These are phyloP conservation scores for Tortrix viridana DNA, from an alignment of 2,888 invertebrate genomes.

Conservation along the genomic window DNA sequence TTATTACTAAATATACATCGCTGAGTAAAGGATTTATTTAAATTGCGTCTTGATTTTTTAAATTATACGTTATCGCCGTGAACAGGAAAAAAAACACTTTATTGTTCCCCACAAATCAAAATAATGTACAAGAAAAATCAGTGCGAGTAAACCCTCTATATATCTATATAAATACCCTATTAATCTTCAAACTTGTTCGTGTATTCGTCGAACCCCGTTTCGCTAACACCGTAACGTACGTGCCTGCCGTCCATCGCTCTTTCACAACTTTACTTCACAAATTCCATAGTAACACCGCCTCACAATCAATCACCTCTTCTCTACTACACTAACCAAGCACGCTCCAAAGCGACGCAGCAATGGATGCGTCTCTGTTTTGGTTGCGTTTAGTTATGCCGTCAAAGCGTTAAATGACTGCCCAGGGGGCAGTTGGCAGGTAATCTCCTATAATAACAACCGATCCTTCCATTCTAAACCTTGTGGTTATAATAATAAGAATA, in stretches of 20 bases:
- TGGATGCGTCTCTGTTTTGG: constrained; percentile 25
- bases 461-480: background rate
- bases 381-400: constrained; percentile 35
- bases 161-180: constrained; percentile 26
- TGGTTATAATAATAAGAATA: background rate
- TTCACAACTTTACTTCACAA: constrained; percentile 42
- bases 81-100: too few relatives aligned
- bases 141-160: background rate
- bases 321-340: constrained; percentile 23
- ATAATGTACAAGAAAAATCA: too few relatives aligned
- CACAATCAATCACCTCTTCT: constrained; percentile 27
- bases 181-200: constrained; percentile 40
- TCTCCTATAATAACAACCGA: background rate
- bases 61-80: too few relatives aligned
- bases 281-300: constrained; percentile 36
- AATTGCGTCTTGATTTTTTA: too few relatives aligned
- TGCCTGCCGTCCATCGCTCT: constrained; percentile 53
- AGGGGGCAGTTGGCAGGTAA: constrained; percentile 55
- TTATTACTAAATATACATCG: too few relatives aligned
- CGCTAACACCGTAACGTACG: constrained; percentile 56
- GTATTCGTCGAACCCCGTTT: constrained; percentile 46
- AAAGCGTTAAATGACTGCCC: constrained; percentile 42
- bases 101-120: too few relatives aligned
- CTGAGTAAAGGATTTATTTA: too few relatives aligned
- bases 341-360: constrained; percentile 4